Evolutionary conservation across 2,888 invertebrate species (phyloP), one percentile per base, ranked within the genome.

Genomic region (Habroteleia sp.): DNA sequence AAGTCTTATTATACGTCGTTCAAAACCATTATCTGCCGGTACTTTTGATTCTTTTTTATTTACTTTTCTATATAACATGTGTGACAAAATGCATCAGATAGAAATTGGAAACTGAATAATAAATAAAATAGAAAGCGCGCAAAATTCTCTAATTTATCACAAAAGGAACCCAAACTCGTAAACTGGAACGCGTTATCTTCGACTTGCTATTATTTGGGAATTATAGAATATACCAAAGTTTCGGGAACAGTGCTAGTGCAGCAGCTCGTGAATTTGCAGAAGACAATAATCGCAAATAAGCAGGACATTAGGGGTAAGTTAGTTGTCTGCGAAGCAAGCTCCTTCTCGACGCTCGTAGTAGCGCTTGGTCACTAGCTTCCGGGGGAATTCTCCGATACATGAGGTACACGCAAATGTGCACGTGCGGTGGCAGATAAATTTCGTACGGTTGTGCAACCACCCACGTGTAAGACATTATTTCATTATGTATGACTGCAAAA

Each of bases 291-390:
- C 78, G 77, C 66, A 77, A 78, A 76, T 81, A 82, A 82, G 80
- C 82, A 79, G 81, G 77, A 80, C 81, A 80, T 83, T 83, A 82
- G 73, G 79, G 76, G 79, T 77, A 79, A 84, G 80, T 82, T 84
- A 81, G 83, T 83, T 82, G 82, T 74, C 80, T 80, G 79, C 71
- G 65, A 78, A 74, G 77, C 52, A 77, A 80, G 65, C 77, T 77
- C 80, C 77, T 77, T 78, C 79, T 78, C 74, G 58, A 68, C 62
- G 66, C 74, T 46, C 72, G 58, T 33, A 71, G 76, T 71, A 68
- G 76, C 65, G 63, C 76, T 68, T 56, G 69, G 60, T 79, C 80
- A 80, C 81, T 79, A 76, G 79, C 77, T 74, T 74, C 60, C 69
- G 54, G 78, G 58, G 63, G 50, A 74, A 74, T 77, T 78, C 76